Evolutionary conservation across 2,797 vertebrate genomes (phyloP).

Genomic region (Mycteria americana): DNA sequence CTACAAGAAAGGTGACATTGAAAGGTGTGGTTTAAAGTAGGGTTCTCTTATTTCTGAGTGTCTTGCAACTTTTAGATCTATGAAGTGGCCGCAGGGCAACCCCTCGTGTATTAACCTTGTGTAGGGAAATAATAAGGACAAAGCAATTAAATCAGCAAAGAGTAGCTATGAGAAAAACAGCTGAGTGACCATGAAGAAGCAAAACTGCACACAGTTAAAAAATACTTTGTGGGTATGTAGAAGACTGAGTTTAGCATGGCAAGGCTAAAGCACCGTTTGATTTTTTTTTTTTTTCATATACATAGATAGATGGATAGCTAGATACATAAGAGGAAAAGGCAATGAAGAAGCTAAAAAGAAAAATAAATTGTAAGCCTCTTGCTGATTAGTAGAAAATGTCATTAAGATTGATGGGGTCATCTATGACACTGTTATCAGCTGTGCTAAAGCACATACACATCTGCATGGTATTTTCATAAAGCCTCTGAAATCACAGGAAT

Average conservation of each 20-base stretch:
- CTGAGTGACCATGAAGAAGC: not conserved
- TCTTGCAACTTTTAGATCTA: not conserved
- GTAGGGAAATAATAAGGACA: not conserved
- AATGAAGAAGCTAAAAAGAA: constrained; percentile 44
- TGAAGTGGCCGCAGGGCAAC: not conserved
- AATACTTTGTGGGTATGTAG: not conserved
- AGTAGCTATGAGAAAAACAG: not conserved
- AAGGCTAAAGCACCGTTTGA: not conserved
- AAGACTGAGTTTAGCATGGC: not conserved
- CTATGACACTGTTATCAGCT: constrained; percentile 19
- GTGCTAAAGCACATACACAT: constrained; percentile 17
- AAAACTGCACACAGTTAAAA: not conserved
- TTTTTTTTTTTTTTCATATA: not conserved
- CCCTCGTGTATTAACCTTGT: not conserved
- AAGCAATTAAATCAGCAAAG: not conserved
- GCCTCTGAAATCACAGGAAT: constrained; percentile 49
- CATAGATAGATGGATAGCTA: constrained; percentile 3
- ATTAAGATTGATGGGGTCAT: constrained; percentile 58
- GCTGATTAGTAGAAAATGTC: constrained; percentile 55
- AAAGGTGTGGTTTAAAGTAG: not conserved
- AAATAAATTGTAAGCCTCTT: constrained; percentile 24
- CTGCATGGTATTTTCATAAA: constrained; percentile 66
- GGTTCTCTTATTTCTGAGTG: not conserved
- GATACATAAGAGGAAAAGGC: not conserved
- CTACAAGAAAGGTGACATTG: not conserved